These are phyloP conservation scores for Oncorhynchus keta DNA, from an alignment of 2,113 vertebrate species.

Conservation along the genomic window DNA sequence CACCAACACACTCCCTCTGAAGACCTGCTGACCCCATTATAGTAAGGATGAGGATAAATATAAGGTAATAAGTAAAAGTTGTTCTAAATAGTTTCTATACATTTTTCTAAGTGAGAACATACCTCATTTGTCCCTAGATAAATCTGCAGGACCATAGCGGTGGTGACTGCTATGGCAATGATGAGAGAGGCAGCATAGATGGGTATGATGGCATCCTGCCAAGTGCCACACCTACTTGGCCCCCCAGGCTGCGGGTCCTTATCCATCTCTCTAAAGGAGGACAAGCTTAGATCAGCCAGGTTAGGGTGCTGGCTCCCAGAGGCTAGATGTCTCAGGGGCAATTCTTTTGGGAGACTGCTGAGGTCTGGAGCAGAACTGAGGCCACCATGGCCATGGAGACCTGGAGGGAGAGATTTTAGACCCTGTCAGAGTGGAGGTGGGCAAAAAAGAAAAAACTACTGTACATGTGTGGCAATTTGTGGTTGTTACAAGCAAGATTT, in stretches of 20 bases:
- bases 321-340: conserved; percentile 76
- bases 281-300: conserved; percentile 73
- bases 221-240: conserved; percentile 70
- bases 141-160: conserved; percentile 83
- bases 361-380: conserved; percentile 73
- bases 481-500: neutral
- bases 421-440: too few relatives aligned
- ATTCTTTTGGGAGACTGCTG: conserved; percentile 73
- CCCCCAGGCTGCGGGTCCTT: conserved; percentile 76
- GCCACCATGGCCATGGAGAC: neutral
- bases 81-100: too few relatives aligned
- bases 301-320: conserved; percentile 76
- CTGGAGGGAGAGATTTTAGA: neutral
- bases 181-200: conserved; percentile 74
- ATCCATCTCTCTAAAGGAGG: conserved; percentile 73
- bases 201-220: conserved; percentile 71
- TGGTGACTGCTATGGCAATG: conserved; percentile 77
- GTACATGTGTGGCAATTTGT: too few relatives aligned
- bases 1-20: conserved; percentile 75
- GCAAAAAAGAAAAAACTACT: too few relatives aligned
- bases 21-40: conserved; percentile 75
- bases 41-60: neutral
- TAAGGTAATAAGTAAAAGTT: neutral
- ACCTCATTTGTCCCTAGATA: conserved; percentile 82
- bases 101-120: conserved; percentile 20